Base-by-base conservation (phyloP, 2,113 vertebrate species). In the Montifringilla adamsi region DNA sequence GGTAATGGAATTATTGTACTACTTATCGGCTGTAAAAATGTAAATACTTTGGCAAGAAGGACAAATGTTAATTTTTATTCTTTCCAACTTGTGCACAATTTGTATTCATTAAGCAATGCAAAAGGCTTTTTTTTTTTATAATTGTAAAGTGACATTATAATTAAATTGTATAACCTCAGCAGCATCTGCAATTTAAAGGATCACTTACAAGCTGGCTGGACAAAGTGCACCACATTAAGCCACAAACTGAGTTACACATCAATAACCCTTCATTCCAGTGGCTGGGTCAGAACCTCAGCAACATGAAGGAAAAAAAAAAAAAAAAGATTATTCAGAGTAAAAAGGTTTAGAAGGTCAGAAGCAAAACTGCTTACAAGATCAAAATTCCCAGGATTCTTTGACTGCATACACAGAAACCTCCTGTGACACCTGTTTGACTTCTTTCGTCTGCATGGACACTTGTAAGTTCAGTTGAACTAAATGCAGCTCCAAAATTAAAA, bases 71-170 rank as follows among this genome's bases (percentile, higher is more conserved):
- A 98, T 97, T 98, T 97, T 97, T 96, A 97, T 95, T 98, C 97
- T 96, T 97, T 98, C 93, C 59, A 97, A 96, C 95, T 96, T 88
- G 86, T 37, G 30, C 89, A 96, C 94, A 97, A 98, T 98, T 94
- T 97, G 95, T 97, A 98, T 97, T 97, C 97, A 98, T 98, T 97
- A 97, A 96, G 94, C 95, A 96, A 97, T 7, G 91, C 96, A 96
- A 97, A 98, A 97, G 90, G 79, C 92, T 94, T 96, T 97, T 97
- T 97, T 95, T 94, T 87, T 92, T 97, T 97, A 97, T 97, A 97
- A 98, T 97, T 98, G 94, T 97, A 97, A 97, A 97, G 96, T 98
- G 97, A 97, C 97, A 98, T 97, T 97, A 97, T 98, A 98, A 98
- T 98, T 97, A 98, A 98, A 98, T 97, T 96, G 97, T 90, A 95